These are phyloP conservation scores for Drosophila virilis DNA, from an alignment of 1,140 invertebrate genomes.

Conservation along the genomic window DNA sequence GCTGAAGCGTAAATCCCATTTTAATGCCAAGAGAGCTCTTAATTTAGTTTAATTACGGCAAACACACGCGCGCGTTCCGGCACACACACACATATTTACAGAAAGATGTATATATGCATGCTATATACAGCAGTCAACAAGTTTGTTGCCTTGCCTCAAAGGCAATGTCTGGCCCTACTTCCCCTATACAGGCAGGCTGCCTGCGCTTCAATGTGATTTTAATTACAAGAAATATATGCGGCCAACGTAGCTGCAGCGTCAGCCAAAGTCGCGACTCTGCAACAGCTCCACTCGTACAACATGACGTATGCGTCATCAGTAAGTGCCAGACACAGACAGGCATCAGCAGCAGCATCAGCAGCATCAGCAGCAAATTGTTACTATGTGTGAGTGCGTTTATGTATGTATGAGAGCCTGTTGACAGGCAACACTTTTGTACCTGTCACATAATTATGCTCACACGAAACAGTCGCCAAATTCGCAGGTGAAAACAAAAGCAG, in stretches of 20 bases:
- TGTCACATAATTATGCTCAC: conserved; percentile 76
- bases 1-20: conserved; percentile 81
- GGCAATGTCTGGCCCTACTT: conserved; percentile 64
- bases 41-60: conserved; percentile 81
- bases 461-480: conserved; percentile 65
- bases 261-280: conserved; percentile 61
- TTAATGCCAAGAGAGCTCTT: conserved; percentile 82
- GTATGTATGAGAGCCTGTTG: conserved; percentile 40
- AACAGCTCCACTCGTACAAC: conserved; percentile 47
- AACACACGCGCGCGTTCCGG: conserved; percentile 39
- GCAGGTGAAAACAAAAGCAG: conserved; percentile 58
- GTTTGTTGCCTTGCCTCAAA: conserved; percentile 72
- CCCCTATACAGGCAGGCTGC: conserved; percentile 28
- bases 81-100: background rate
- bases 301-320: conserved; percentile 75
- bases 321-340: conserved; percentile 40
- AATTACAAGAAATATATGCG: conserved; percentile 83
- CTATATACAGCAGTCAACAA: conserved; percentile 65
- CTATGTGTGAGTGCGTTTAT: conserved; percentile 13
- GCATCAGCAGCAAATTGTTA: conserved; percentile 13
- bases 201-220: conserved; percentile 77
- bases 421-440: conserved; percentile 69
- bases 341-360: background rate
- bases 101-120: background rate
- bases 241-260: conserved; percentile 58